These are phyloP conservation scores for Poecilia latipinna DNA, from an alignment of 2,113 vertebrate species.

Conservation along the genomic window DNA sequence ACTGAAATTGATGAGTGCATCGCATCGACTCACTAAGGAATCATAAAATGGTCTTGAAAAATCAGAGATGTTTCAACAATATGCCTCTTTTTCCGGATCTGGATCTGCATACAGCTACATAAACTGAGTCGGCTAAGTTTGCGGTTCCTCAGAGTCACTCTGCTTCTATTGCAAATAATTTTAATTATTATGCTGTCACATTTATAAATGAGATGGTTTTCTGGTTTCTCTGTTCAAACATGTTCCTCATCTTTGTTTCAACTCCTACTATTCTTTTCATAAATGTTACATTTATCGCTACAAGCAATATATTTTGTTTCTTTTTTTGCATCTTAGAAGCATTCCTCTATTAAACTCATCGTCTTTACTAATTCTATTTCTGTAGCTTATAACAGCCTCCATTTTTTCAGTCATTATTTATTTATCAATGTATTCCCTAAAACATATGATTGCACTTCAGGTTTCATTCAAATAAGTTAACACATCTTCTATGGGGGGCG, in stretches of 20 bases:
- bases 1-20: not conserved
- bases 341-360: not conserved
- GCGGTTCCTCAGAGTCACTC: not conserved
- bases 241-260: not conserved
- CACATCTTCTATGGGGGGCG: too few species aligned
- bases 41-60: not conserved
- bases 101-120: not conserved
- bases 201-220: not conserved
- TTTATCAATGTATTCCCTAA: not conserved
- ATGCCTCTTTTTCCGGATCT: not conserved
- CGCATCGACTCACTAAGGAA: not conserved
- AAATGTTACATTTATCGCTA: not conserved
- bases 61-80: not conserved
- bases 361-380: not conserved
- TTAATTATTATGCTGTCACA: not conserved
- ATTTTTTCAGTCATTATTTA: not conserved
- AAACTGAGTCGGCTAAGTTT: not conserved
- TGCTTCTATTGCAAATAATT: not conserved
- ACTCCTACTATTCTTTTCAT: not conserved
- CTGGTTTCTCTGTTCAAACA: not conserved
- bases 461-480: not conserved
- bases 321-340: not conserved
- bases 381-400: not conserved
- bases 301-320: not conserved
- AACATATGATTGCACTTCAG: not conserved